Percentiles rank a stretch among this genome's conserved stretches.
These are phyloP conservation scores for Latheticus oryzae DNA, from an alignment of 2,888 invertebrate species.

Conservation along the genomic window DNA sequence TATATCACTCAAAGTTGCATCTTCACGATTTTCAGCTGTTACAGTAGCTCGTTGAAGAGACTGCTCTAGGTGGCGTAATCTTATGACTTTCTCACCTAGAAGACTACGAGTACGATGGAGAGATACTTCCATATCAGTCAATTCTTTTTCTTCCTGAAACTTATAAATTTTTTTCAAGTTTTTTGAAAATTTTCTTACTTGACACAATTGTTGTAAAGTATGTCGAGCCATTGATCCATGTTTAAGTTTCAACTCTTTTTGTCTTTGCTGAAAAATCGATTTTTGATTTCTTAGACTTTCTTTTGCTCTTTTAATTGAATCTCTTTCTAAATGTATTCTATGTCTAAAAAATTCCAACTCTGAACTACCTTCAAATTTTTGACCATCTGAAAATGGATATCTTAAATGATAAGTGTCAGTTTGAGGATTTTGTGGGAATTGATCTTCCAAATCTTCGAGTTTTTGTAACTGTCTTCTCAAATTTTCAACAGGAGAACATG, in stretches of 20 bases:
- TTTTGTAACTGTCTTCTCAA: slow-evolving; percentile 84
- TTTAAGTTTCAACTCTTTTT: slow-evolving; percentile 67
- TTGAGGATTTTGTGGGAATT: slow-evolving; percentile 75
- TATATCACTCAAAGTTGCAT: slow-evolving; percentile 75
- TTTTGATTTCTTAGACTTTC: slow-evolving; percentile 78
- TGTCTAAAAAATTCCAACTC: slow-evolving; percentile 87
- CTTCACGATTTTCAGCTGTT: slow-evolving; percentile 65
- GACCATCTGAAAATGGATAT: slow-evolving; percentile 81
- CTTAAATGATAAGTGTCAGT: slow-evolving; percentile 81
- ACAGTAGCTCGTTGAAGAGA: slow-evolving; percentile 75
- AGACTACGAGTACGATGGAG: slow-evolving; percentile 83
- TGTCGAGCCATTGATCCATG: slow-evolving; percentile 67
- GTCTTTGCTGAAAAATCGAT: slow-evolving; percentile 75
- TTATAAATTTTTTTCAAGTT: too few relatives aligned
- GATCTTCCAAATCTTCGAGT: slow-evolving; percentile 84
- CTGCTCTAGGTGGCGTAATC: slow-evolving; percentile 82
- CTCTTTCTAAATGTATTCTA: slow-evolving; percentile 82
- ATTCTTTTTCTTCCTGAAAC: slow-evolving; percentile 81
- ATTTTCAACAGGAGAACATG: slow-evolving; percentile 82
- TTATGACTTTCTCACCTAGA: slow-evolving; percentile 84
- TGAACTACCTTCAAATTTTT: slow-evolving; percentile 68
- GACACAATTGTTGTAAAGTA: slow-evolving; percentile 69
- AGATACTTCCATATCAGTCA: slow-evolving; percentile 87
- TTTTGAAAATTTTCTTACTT: slow-evolving; percentile 62
- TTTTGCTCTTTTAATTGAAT: slow-evolving; percentile 85